phyloP scores from a whole-genome alignment of 2,888 invertebrate species.

The Homarus gammarus region DNA sequence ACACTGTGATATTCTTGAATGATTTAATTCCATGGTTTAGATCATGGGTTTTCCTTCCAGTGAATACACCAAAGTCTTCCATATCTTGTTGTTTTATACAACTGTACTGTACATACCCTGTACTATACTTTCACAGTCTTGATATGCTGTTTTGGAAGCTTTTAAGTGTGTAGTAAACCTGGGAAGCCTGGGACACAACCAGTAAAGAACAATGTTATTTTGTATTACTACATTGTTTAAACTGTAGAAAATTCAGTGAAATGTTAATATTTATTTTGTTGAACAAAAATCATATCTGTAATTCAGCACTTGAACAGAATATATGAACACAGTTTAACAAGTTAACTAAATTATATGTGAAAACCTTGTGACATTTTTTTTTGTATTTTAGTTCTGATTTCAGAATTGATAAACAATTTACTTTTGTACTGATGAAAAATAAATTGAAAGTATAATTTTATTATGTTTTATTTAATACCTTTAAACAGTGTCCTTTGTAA shows the following conservation, averaged over 20 bases:
- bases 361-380: background rate
- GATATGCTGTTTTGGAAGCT: background rate
- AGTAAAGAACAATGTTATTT: background rate
- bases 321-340: background rate
- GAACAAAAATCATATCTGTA: background rate
- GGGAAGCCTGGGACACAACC: background rate
- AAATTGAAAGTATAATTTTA: background rate
- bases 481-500: too few relatives aligned
- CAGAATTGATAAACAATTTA: background rate
- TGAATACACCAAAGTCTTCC: background rate
- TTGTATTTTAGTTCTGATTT: background rate
- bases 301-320: background rate
- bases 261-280: background rate
- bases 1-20: background rate
- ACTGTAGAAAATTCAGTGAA: background rate
- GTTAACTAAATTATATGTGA: background rate
- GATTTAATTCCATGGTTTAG: background rate
- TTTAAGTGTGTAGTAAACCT: too few relatives aligned
- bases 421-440: background rate
- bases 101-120: too few relatives aligned
- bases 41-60: background rate
- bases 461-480: background rate
- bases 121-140: too few relatives aligned
- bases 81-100: background rate
- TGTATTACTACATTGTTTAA: background rate